Base-by-base conservation (phyloP, 2,888 invertebrate genomes). In the Glyphotaelius pellucidus region DNA sequence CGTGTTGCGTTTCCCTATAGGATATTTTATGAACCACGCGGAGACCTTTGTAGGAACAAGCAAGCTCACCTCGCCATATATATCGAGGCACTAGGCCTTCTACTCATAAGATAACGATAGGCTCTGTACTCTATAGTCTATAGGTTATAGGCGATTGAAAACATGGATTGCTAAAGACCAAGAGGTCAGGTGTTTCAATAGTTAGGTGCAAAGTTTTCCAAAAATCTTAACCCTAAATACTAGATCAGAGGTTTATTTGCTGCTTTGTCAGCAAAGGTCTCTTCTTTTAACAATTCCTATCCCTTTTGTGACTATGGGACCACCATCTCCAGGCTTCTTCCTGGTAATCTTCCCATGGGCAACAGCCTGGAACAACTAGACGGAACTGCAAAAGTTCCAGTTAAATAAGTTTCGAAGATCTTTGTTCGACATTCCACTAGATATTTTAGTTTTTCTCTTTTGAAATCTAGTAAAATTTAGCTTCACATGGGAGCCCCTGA, bases 31-130 rank as follows among this genome's bases (percentile, higher is more conserved):
- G 67, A 67, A 67, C 25, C 67, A 67, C 67, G 67, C 67, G 67
- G 67, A 67, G 67, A 67, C 67, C 67, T 67, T 67, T 67, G 67
- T 67, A 67, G 67, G 67, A 67, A 67, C 67, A 67, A 67, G 67
- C 67, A 67, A 67, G 67, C 67, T 67, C 25, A 25, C 67, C 67
- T 25, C 9, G 67, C 67, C 67, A 67, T 67, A 67, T 67, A 67
- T 67, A 67, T 67, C 67, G 25, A 67, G n/a, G 67, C 25, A 67
- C 25, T 67, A 25, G 67, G 67, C n/a, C 25, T 67, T n/a, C 67
- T 25, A 67, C 25, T 67, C 67, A 25, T n/a, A 67, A 67, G 67
- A 67, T 67, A 67, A n/a, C 67, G 67, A 67, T 67, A 67, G 67
- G 67, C 67, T 67, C 25, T 52, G 52, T 52, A 52, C 52, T 52